These are phyloP conservation scores for Didymodactylos carnosus DNA, from an alignment of 2,888 invertebrate genomes.

Conservation along the genomic window DNA sequence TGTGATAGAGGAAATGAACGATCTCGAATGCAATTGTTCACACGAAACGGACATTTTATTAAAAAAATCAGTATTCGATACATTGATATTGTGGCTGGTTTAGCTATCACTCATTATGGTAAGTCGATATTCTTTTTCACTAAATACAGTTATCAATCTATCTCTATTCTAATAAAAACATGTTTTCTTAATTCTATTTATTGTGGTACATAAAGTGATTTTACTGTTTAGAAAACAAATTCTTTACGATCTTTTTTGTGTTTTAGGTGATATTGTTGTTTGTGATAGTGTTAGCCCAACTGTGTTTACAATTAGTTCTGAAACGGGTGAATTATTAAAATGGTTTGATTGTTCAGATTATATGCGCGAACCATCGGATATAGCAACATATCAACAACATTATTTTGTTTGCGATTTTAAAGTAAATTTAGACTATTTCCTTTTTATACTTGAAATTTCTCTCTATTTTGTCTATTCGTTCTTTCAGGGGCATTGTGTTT, in stretches of 20 bases:
- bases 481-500: conserved; percentile 60
- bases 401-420: conserved; percentile 87
- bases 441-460: background rate
- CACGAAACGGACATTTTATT: conserved; percentile 77
- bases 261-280: conserved; percentile 57
- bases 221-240: background rate
- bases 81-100: conserved; percentile 54
- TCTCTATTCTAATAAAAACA: background rate
- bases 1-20: conserved; percentile 90
- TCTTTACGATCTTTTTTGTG: background rate
- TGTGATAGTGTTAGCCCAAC: conserved; percentile 92
- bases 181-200: background rate
- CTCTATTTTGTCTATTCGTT: conserved; percentile 16
- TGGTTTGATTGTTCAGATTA: conserved; percentile 96
- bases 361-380: conserved; percentile 90
- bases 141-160: background rate
- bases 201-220: background rate
- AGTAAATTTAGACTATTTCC: conserved; percentile 14
- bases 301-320: conserved; percentile 74
- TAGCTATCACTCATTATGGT: conserved; percentile 74
- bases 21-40: conserved; percentile 89
- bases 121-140: background rate
- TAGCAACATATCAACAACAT: conserved; percentile 74
- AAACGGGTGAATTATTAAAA: conserved; percentile 69
- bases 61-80: conserved; percentile 61